Conservation (phyloP, 2,888 invertebrate species). For the Calephelis perditalis region DNA sequence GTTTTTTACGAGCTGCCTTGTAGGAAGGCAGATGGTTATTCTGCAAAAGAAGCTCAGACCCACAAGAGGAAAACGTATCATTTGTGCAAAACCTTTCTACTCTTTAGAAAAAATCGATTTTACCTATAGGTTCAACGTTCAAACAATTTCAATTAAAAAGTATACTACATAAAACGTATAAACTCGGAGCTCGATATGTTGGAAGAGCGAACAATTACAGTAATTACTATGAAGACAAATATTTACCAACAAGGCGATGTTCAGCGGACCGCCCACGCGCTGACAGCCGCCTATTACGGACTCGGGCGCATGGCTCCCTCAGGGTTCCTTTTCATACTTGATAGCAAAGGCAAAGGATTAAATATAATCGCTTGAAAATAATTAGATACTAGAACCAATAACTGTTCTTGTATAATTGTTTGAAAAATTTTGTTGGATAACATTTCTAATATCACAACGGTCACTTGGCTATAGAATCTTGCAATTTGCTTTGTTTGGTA, state of each 20-base stretch:
- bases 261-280: conserved; percentile 61
- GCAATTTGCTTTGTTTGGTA: no score
- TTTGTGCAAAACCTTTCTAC: no score
- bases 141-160: conserved; percentile 1
- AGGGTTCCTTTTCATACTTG: conserved; percentile 45
- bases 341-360: conserved; percentile 27
- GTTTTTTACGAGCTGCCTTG: no score
- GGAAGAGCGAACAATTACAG: conserved; percentile 42
- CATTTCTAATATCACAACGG: no score
- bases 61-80: no score
- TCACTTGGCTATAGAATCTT: no score
- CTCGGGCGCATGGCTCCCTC: conserved; percentile 44
- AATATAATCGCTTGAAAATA: conserved; percentile 33
- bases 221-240: conserved; percentile 70
- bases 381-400: conserved; percentile 19
- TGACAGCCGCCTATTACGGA: conserved; percentile 59
- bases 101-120: no score
- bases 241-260: conserved; percentile 63
- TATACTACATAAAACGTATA: background rate
- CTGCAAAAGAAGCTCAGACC: no score
- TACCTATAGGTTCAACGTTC: no score
- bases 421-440: no score
- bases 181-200: conserved; percentile 20
- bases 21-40: no score
- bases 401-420: no score